phyloP scores from a whole-genome alignment of 2,113 vertebrate species.

The Mus musculus region DNA sequence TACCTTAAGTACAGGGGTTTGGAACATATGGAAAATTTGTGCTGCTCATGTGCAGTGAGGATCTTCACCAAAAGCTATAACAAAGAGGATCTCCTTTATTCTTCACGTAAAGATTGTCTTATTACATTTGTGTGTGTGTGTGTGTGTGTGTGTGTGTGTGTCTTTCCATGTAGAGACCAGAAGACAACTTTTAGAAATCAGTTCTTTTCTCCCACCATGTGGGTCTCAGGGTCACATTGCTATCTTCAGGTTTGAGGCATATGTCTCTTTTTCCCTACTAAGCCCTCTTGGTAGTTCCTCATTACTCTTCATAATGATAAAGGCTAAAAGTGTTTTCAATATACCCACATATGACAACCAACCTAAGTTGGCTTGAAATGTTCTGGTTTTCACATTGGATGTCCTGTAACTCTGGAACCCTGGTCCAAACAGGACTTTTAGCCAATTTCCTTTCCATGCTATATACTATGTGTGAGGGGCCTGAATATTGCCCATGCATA shows the following conservation, averaged over 20 bases:
- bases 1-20: background rate
- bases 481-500: background rate
- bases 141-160: background rate
- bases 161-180: background rate
- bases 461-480: background rate
- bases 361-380: accelerated
- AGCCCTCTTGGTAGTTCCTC: no score
- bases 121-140: background rate
- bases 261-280: no score
- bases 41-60: no score
- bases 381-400: background rate
- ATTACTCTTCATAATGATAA: background rate
- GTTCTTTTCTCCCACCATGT: no score
- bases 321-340: background rate
- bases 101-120: background rate
- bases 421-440: no score
- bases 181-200: background rate
- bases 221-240: background rate
- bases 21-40: background rate
- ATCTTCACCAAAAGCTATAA: no score
- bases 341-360: no score
- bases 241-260: background rate
- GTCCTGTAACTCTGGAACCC: background rate
- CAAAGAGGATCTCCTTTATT: background rate
- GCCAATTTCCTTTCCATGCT: background rate